Conservation (phyloP, 2,113 vertebrate genomes). For the Hemicordylus capensis region DNA sequence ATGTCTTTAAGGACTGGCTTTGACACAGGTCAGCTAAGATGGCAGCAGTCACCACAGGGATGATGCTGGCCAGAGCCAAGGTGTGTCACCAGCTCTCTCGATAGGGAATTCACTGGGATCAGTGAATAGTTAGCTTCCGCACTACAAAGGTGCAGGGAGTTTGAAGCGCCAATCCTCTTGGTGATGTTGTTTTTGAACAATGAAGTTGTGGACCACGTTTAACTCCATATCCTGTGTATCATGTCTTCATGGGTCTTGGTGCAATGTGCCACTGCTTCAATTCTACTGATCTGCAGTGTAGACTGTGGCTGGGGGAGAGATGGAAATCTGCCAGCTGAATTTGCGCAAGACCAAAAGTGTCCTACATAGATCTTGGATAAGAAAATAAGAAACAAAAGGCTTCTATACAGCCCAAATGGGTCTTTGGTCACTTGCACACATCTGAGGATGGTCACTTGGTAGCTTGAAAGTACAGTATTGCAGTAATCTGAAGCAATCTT, state of each 20-base stretch:
- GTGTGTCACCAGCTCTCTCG: too few species aligned
- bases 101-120: too few species aligned
- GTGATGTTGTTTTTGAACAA: too few species aligned
- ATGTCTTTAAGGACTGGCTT: too few species aligned
- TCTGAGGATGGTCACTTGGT: not conserved
- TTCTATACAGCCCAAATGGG: not conserved
- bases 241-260: not conserved
- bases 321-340: not conserved
- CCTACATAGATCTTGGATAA: not conserved
- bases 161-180: too few species aligned
- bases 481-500: not conserved
- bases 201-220: too few species aligned
- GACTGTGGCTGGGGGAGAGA: not conserved
- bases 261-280: not conserved
- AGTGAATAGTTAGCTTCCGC: too few species aligned
- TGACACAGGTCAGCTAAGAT: too few species aligned
- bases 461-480: not conserved
- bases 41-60: too few species aligned
- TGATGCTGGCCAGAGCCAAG: too few species aligned
- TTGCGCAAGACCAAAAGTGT: not conserved
- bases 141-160: too few species aligned
- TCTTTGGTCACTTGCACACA: not conserved
- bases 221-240: too few species aligned
- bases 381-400: not conserved
- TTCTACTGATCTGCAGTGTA: not conserved